Evolutionary conservation across 2,113 vertebrate genomes (phyloP).

Genomic region (Podarcis muralis): DNA sequence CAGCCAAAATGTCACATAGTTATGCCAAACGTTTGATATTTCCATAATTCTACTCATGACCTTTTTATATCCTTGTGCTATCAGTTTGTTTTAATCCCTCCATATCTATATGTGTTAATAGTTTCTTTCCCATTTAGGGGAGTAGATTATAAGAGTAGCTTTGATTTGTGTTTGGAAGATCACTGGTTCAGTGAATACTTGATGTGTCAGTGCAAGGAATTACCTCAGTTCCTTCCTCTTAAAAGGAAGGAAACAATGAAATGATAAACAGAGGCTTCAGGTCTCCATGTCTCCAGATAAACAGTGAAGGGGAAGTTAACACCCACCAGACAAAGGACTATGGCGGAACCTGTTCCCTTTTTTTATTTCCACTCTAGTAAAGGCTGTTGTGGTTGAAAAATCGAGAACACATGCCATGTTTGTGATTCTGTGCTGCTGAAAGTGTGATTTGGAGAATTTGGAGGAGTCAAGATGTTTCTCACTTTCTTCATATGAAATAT

Average conservation of each 20-base stretch:
- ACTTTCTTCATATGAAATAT: not conserved
- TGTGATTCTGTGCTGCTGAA: not conserved
- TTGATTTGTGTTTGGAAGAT: conserved; percentile 54
- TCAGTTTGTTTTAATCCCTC: conserved; percentile 40
- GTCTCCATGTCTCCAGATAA: conserved; percentile 40
- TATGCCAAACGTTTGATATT: no score
- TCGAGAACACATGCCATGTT: conserved; percentile 42
- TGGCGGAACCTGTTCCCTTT: conserved; percentile 37
- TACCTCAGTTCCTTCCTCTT: conserved; percentile 75
- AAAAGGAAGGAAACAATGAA: conserved; percentile 53
- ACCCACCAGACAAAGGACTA: conserved; percentile 39
- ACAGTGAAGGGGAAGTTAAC: conserved; percentile 56
- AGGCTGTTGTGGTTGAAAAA: conserved; percentile 54
- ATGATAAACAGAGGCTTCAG: conserved; percentile 56
- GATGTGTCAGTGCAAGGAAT: conserved; percentile 67
- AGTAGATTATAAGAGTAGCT: conserved; percentile 54
- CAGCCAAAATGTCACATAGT: no score
- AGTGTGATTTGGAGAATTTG: conserved; percentile 4
- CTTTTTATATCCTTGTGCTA: not conserved
- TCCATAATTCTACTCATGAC: no score
- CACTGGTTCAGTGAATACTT: conserved; percentile 57
- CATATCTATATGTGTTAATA: conserved; percentile 42
- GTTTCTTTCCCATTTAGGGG: conserved; percentile 51
- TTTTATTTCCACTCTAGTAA: conserved; percentile 41
- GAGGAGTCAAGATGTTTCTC: conserved; percentile 8